A percentile compares a stretch with the other conserved stretches of the same genome.
These are phyloP conservation scores for Chlorodrepanis virens DNA, from an alignment of 2,113 vertebrate genomes.

Conservation along the genomic window DNA sequence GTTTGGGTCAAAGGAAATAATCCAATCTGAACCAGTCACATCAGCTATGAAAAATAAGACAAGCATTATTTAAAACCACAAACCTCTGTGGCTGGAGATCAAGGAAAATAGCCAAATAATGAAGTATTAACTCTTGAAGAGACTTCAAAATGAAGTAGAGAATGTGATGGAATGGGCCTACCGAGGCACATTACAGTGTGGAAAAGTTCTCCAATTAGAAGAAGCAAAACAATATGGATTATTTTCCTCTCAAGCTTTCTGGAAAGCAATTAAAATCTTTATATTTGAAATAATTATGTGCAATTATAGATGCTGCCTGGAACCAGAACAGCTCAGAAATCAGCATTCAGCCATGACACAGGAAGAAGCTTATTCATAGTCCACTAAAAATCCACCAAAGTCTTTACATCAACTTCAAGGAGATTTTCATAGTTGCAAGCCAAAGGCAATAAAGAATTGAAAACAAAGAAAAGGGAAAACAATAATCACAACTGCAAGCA, in stretches of 20 bases:
- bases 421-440: background rate
- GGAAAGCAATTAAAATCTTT: conserved; percentile 15
- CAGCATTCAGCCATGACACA: conserved; percentile 3
- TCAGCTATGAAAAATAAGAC: conserved; percentile 26
- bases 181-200: background rate
- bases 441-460: background rate
- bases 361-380: background rate
- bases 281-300: background rate
- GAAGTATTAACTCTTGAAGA: background rate
- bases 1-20: conserved; percentile 62
- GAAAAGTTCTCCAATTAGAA: background rate
- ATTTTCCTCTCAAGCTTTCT: background rate
- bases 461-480: background rate
- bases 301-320: conserved; percentile 7
- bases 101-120: background rate
- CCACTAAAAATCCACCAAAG: background rate
- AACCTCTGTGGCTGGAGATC: background rate
- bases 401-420: background rate
- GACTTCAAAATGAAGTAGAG: background rate
- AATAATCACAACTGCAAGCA: background rate
- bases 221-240: background rate
- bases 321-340: conserved; percentile 11
- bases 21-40: conserved; percentile 42
- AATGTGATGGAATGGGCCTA: background rate
- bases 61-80: conserved; percentile 3